Evolutionary conservation across 2,888 invertebrate species (phyloP).

Genomic region (Andrena bucephala): DNA sequence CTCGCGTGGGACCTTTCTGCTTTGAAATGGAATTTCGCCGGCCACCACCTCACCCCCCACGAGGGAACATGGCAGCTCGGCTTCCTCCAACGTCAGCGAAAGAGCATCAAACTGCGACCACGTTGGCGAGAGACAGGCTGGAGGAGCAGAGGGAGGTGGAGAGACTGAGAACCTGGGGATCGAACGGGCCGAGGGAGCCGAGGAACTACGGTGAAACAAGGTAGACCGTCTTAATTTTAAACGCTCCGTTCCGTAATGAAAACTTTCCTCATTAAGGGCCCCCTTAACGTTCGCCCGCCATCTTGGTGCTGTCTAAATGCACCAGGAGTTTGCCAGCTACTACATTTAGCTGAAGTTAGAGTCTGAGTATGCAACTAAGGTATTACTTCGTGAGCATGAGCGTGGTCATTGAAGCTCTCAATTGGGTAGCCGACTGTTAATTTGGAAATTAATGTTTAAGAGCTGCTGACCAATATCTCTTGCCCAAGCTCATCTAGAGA

Average conservation of each 20-base stretch:
- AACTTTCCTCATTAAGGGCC: conserved; percentile 75
- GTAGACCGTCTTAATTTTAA: conserved; percentile 70
- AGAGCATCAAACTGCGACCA: conserved; percentile 25
- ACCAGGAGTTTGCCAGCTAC: conserved; percentile 23
- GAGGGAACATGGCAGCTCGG: conserved; percentile 65
- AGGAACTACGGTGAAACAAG: conserved; percentile 51
- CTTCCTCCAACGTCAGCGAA: conserved; percentile 35
- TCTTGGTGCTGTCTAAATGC: conserved; percentile 49
- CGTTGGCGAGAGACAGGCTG: not conserved
- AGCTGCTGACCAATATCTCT: not conserved
- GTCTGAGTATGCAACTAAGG: not conserved
- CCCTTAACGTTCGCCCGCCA: conserved; percentile 59
- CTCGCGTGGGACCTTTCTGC: conserved; percentile 58
- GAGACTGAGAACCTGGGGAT: not conserved
- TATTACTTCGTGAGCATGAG: not conserved
- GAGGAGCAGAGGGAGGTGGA: not conserved
- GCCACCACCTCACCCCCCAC: conserved; percentile 24
- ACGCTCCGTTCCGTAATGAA: conserved; percentile 71
- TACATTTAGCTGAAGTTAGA: not conserved
- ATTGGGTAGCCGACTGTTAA: too few species aligned
- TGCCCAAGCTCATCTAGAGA: not conserved
- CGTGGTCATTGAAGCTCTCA: not conserved
- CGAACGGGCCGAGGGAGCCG: conserved; percentile 49
- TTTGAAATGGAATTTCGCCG: conserved; percentile 65
- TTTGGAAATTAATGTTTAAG: not conserved